Base-by-base conservation (phyloP, 2,888 invertebrate species). In the Tetragonula carbonaria region DNA sequence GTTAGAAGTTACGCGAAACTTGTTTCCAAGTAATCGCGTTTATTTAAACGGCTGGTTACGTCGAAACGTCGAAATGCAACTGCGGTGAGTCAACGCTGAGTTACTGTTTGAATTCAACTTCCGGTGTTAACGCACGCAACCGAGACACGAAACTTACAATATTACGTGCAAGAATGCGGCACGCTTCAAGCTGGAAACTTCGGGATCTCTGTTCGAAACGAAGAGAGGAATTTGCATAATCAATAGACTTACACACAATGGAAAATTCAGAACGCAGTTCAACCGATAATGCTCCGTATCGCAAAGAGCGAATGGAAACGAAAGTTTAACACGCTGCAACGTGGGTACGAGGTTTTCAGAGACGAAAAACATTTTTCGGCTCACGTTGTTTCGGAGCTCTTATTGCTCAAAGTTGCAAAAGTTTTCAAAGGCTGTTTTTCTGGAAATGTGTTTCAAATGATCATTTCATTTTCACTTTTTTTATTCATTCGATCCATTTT, bases 131-230 rank as follows among this genome's bases (percentile, higher is more conserved):
- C 77, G 78, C 77, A 74, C 77, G 79, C 57, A 45, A 13, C 28
- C 28, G 59, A 72, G 72, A 38, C 63, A 53, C 70, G 68, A 78
- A 53, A 71, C 50, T 82, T 72, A 50, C 78, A 73, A 67, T 84
- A 82, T 74, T 86, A 82, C 82, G 87, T 82, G 87, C 33, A 62
- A 74, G 80, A 87, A 87, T 80, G 87, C 76, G 33, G 57, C 51
- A 18, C 23, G 68, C 63, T 76, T 77, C 21, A 50, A 80, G 74
- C 67, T 63, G 38, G 51, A 33, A 80, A 38, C 72, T 45, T n/a
- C 2, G 21, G 63, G 67, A 72, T 83, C 63, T 80, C 63, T 28
- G 62, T 79, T 71, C 45, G 51, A 83, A 68, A 57, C 57, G 68
- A 74, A 71, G 33, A 63, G 53, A 51, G 50, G 50, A 65, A 84